Evolutionary conservation across 1,140 invertebrate species (phyloP).

Genomic region (Brachionus asplanchnoidis): DNA sequence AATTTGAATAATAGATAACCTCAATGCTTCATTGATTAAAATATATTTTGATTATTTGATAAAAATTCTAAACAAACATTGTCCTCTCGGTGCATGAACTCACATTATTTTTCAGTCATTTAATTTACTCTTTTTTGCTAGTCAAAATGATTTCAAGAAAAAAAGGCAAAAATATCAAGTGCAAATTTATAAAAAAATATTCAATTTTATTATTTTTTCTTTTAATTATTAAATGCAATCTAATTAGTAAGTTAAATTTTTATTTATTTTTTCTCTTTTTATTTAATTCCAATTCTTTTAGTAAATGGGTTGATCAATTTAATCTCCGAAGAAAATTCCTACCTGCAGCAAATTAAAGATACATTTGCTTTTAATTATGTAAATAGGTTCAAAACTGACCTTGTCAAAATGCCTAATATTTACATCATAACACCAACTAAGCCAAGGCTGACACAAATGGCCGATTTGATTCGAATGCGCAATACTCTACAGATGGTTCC

Average conservation of each 20-base stretch:
- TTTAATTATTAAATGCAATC: not conserved
- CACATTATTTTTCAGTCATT: not conserved
- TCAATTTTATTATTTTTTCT: not conserved
- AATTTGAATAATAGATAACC: not conserved
- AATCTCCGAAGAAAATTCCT: not conserved
- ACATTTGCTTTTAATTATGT: not conserved
- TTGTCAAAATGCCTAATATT: slow-evolving; percentile 42
- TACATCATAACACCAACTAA: slow-evolving; percentile 82
- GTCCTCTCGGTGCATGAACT: not conserved
- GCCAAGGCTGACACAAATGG: slow-evolving; percentile 75
- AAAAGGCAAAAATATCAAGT: not conserved
- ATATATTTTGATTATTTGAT: not conserved
- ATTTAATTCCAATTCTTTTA: not conserved
- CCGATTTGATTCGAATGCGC: slow-evolving; percentile 79
- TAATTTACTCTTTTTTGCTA: not conserved
- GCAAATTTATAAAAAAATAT: not conserved
- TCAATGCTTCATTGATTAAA: not conserved
- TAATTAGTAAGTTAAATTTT: not conserved
- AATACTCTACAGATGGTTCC: slow-evolving; percentile 78
- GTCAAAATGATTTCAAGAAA: not conserved
- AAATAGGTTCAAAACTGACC: not conserved
- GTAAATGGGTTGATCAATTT: not conserved
- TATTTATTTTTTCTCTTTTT: not conserved
- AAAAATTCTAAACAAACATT: not conserved
- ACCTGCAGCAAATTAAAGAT: not conserved